Percentiles rank a stretch among this genome's conserved stretches.
These are phyloP conservation scores for Dreissena rostriformis DNA, from an alignment of 1,140 invertebrate species.

Conservation along the genomic window DNA sequence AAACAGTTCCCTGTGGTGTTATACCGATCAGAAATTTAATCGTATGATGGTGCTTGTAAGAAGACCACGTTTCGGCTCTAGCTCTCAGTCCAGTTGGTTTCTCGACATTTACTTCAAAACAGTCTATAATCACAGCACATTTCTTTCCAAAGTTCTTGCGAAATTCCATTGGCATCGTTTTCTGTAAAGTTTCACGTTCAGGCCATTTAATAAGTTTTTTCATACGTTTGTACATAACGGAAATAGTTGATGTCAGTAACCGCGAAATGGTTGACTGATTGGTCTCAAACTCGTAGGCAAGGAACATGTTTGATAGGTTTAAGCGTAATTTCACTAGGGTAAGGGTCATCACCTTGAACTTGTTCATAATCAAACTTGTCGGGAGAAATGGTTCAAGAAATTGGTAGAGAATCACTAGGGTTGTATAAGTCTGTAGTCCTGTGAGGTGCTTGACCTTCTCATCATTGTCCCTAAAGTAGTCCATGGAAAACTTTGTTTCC, in stretches of 20 bases:
- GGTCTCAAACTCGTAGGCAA: neutral
- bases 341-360: neutral
- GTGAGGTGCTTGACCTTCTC: slow-evolving; percentile 13
- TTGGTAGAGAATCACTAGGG: neutral
- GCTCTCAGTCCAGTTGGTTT: slow-evolving; percentile 12
- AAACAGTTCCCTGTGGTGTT: slow-evolving; percentile 21
- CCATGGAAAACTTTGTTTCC: neutral
- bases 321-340: neutral
- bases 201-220: slow-evolving; percentile 18
- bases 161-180: slow-evolving; percentile 34
- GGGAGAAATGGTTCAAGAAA: slow-evolving; percentile 1
- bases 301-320: slow-evolving; percentile 4
- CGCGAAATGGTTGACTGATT: neutral
- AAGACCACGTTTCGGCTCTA: slow-evolving; percentile 34
- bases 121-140: slow-evolving; percentile 27
- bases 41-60: slow-evolving; percentile 18
- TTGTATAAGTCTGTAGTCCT: neutral
- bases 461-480: neutral
- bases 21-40: slow-evolving; percentile 39
- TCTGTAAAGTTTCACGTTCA: slow-evolving; percentile 10
- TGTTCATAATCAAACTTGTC: neutral
- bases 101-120: slow-evolving; percentile 40
- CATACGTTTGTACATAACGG: slow-evolving; percentile 15
- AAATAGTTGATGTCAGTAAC: neutral
- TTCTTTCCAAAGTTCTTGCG: slow-evolving; percentile 18